Percentiles rank a stretch among this genome's conserved stretches.
These are phyloP conservation scores for Heterocephalus glaber DNA, from an alignment of 2,113 vertebrate genomes.

Conservation along the genomic window DNA sequence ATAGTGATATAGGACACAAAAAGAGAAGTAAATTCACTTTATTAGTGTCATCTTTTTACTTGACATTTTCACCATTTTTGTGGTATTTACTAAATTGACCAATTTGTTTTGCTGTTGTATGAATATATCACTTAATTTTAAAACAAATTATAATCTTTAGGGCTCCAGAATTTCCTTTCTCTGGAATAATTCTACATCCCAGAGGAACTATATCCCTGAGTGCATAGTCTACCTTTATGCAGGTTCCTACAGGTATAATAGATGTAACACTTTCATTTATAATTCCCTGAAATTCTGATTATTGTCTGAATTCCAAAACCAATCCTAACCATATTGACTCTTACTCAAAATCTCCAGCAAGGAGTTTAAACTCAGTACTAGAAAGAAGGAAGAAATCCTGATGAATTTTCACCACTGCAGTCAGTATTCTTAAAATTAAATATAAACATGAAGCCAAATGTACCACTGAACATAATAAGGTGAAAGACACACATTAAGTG, in stretches of 20 bases:
- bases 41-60: neutral
- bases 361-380: neutral
- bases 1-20: neutral
- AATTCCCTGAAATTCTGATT: neutral
- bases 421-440: constrained; percentile 14
- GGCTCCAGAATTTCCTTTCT: neutral
- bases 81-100: neutral
- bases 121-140: neutral
- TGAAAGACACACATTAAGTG: neutral
- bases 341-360: neutral
- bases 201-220: neutral
- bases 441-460: neutral
- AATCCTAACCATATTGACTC: neutral
- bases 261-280: neutral
- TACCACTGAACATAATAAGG: neutral
- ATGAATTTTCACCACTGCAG: neutral
- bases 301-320: neutral
- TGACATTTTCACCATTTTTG: neutral
- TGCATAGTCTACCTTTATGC: neutral
- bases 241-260: neutral
- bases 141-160: constrained; percentile 10
- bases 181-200: neutral
- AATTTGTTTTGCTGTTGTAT: neutral
- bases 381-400: neutral
- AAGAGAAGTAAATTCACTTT: constrained; percentile 2